A percentile compares a stretch with the other conserved stretches of the same genome.
phyloP scores from a whole-genome alignment of 2,797 vertebrate species.

The Etheostoma perlongum region DNA sequence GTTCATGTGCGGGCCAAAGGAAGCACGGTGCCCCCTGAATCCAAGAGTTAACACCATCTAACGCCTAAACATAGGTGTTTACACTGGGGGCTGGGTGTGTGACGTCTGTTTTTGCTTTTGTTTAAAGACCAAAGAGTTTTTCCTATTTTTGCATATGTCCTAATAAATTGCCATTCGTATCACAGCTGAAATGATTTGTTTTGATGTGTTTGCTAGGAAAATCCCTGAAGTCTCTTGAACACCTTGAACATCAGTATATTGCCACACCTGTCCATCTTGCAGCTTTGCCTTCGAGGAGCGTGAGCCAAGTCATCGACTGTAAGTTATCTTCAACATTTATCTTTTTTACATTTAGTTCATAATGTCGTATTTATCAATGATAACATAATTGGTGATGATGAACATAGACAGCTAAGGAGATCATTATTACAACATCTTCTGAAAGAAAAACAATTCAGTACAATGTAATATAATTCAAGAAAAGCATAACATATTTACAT shows the following conservation, averaged over 20 bases:
- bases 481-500: background rate
- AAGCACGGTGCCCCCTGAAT: rapidly evolving
- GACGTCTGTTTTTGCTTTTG: slow-evolving; percentile 24
- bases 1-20: background rate
- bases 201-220: slow-evolving; percentile 71
- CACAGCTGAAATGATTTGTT: slow-evolving; percentile 20
- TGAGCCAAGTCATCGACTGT: slow-evolving; percentile 47
- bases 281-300: slow-evolving; percentile 18
- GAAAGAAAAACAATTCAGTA: background rate
- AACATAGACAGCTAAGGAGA: background rate
- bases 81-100: background rate
- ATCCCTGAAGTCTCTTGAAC: slow-evolving; percentile 55
- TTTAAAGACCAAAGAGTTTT: slow-evolving; percentile 33
- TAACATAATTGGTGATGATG: background rate
- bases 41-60: background rate
- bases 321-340: slow-evolving; percentile 40
- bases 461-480: background rate
- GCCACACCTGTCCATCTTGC: background rate
- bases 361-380: background rate
- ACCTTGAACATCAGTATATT: background rate
- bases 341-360: background rate
- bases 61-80: background rate
- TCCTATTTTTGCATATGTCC: slow-evolving; percentile 73
- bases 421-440: background rate
- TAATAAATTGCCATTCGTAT: slow-evolving; percentile 27